These are phyloP conservation scores for Eupithecia vulgata DNA, from an alignment of 2,888 invertebrate genomes.

Conservation along the genomic window DNA sequence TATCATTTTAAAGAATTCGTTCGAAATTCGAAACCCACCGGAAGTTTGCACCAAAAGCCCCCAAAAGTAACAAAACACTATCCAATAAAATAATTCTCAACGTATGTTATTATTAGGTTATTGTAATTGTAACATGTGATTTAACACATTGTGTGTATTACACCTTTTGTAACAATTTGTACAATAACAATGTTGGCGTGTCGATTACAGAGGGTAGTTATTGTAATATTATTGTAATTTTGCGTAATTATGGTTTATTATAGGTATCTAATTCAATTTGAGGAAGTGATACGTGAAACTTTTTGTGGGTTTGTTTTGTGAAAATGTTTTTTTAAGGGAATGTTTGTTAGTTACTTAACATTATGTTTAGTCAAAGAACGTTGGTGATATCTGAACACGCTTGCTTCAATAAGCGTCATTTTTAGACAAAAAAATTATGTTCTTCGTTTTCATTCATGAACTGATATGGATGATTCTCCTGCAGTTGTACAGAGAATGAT, in stretches of 20 bases:
- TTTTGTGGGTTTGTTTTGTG: constrained; percentile 21
- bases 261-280: constrained; percentile 35
- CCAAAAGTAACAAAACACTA: constrained; percentile 20
- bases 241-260: constrained; percentile 38
- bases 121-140: constrained; percentile 24
- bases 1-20: not conserved
- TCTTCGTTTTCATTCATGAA: no score
- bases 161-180: constrained; percentile 21
- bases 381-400: not conserved
- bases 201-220: constrained; percentile 32
- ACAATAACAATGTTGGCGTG: constrained; percentile 30
- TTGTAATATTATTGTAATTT: constrained; percentile 25
- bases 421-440: no score
- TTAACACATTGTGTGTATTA: constrained; percentile 22
- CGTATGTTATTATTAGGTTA: constrained; percentile 15
- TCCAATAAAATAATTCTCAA: constrained; percentile 18
- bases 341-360: not conserved
- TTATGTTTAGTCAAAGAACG: not conserved
- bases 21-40: constrained; percentile 16
- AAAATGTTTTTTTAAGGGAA: not conserved
- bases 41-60: constrained; percentile 29
- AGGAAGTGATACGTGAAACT: constrained; percentile 50
- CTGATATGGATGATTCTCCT: no score
- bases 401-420: not conserved
- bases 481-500: no score